These are phyloP conservation scores for Orchesellides sinensis DNA, from an alignment of 2,888 invertebrate genomes.

Conservation along the genomic window DNA sequence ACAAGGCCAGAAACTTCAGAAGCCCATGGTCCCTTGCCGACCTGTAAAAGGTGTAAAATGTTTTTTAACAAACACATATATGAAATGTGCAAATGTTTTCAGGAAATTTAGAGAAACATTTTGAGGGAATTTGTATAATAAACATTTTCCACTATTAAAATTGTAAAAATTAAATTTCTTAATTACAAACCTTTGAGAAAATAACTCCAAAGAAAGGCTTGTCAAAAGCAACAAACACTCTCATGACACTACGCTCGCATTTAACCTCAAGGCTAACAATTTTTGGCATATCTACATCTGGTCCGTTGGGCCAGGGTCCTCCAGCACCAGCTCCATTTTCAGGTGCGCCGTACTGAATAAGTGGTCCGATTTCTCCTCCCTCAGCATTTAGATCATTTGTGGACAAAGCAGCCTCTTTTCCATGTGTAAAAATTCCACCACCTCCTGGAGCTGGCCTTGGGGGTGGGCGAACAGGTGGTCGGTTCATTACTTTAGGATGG, in stretches of 20 bases:
- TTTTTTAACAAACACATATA: background rate
- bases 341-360: constrained; percentile 67
- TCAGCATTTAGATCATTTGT: constrained; percentile 73
- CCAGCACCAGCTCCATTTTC: constrained; percentile 48
- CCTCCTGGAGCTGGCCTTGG: constrained; percentile 36
- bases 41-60: constrained; percentile 76
- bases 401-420: constrained; percentile 69
- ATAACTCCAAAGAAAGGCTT: constrained; percentile 97
- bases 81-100: no score
- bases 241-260: constrained; percentile 96
- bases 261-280: constrained; percentile 94
- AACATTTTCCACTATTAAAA: no score
- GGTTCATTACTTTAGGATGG: constrained; percentile 67
- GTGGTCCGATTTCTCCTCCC: constrained; percentile 70
- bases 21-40: constrained; percentile 96
- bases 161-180: background rate
- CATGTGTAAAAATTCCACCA: constrained; percentile 64
- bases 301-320: constrained; percentile 71
- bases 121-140: no score
- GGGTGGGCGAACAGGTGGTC: constrained; percentile 45
- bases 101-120: no score
- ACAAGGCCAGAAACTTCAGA: constrained; percentile 96
- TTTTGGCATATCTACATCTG: constrained; percentile 95
- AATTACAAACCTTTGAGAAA: constrained; percentile 84
- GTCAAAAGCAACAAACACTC: constrained; percentile 95